Conservation (phyloP, 2,888 invertebrate species). For the Gymnosoma rotundatum region DNA sequence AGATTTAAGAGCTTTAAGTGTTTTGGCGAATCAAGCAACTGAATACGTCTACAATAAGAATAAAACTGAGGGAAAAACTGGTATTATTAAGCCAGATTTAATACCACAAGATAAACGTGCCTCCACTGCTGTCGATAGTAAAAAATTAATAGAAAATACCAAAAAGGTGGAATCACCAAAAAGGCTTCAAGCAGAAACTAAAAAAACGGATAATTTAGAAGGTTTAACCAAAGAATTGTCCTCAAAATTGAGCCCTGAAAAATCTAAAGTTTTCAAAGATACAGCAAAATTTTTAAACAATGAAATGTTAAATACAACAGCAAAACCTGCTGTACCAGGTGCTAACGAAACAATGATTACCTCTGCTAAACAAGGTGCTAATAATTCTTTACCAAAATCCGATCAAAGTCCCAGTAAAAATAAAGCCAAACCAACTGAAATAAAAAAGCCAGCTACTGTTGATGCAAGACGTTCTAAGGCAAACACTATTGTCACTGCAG, state of each 20-base stretch:
- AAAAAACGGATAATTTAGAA: slow-evolving; percentile 38
- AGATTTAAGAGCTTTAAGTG: slow-evolving; percentile 78
- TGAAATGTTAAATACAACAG: slow-evolving; percentile 13
- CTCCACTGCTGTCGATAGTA: slow-evolving; percentile 44
- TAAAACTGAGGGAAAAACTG: slow-evolving; percentile 79
- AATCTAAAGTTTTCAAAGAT: slow-evolving; percentile 40
- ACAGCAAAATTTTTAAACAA: slow-evolving; percentile 52
- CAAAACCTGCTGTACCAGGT: background rate
- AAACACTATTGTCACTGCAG: background rate
- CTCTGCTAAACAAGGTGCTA: slow-evolving; percentile 7
- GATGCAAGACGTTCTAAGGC: slow-evolving; percentile 59
- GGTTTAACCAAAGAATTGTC: slow-evolving; percentile 40
- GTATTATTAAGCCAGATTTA: slow-evolving; percentile 78
- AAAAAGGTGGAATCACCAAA: slow-evolving; percentile 38
- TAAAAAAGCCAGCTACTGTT: slow-evolving; percentile 65
- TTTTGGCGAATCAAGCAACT: slow-evolving; percentile 81
- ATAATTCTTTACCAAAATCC: slow-evolving; percentile 18
- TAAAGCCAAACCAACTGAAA: slow-evolving; percentile 74
- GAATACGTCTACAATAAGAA: slow-evolving; percentile 81
- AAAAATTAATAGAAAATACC: slow-evolving; percentile 48
- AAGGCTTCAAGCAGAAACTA: slow-evolving; percentile 16
- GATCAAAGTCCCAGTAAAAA: slow-evolving; percentile 62
- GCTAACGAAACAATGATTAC: background rate
- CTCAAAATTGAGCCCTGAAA: slow-evolving; percentile 37
- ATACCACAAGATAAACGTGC: slow-evolving; percentile 74